Base-by-base conservation (phyloP, 1,140 invertebrate species). In the Papilio polyxenes region DNA sequence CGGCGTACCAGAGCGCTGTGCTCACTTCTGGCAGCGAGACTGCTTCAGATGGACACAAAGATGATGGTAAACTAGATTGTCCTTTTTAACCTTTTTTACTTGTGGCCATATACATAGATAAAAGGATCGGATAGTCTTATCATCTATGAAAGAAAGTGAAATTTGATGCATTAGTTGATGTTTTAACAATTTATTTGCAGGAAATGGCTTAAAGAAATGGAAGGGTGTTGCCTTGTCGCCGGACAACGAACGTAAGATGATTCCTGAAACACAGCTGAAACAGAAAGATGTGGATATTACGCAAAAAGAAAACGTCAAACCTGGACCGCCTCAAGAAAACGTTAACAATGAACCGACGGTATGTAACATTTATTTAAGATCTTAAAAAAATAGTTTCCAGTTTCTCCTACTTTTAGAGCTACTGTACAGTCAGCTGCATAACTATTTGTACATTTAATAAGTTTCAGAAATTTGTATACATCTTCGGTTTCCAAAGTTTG, bases 161-260 rank as follows among this genome's bases (percentile, higher is more conserved):
- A 11, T 31, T 1, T 11, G 40, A 3, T 65, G 9, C 8, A 65
- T 8, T 31, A 10, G 23, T n/a, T 31, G 23, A 31, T 65, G 62
- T 65, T 31, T 31, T 10, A 20, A 20, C 62, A 3, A 65, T 65
- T 17, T 37, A 65, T 86, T 86, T 72, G n/a, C 84, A 92, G 91
- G 89, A 69, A 93, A 91, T 77, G 89, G 89, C 56, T 89, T 95
- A 81, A 95, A 94, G 87, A 97, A 97, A 94, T 97, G 97, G 97
- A 98, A 97, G 92, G 97, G 96, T 76, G 96, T 97, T 13, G 96
- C 97, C 88, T 96, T 97, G 86, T 96, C 96, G 10, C 96, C 96
- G 8, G 95, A 96, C 85, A 96, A 96, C 81, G 94, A 95, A 84
- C 87, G 93, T n/a, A 94, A 94, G 84, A 83, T 84, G 15, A 92